A percentile compares a stretch with the other conserved stretches of the same genome.
Evolutionary conservation across 2,888 invertebrate genomes (phyloP).

Genomic region (Zeuzera pyrina): DNA sequence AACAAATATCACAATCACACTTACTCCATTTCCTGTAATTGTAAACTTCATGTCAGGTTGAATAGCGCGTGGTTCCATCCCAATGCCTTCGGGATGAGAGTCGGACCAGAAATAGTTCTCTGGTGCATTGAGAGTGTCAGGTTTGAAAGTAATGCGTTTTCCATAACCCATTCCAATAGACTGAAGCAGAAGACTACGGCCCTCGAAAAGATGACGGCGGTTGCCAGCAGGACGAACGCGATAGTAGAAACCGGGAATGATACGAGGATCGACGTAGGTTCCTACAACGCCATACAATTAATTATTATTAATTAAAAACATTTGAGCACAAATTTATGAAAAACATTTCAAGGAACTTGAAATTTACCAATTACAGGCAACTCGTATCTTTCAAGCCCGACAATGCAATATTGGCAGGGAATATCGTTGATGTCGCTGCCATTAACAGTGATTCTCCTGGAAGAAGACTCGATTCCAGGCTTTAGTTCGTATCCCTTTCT

Average conservation of each 20-base stretch:
- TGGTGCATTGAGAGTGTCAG: conserved; percentile 72
- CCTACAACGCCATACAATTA: conserved; percentile 44
- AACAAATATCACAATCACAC: no score
- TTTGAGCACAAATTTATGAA: background rate
- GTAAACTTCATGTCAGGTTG: conserved; percentile 78
- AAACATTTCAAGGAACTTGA: background rate
- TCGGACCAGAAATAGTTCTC: conserved; percentile 86
- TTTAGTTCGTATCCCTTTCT: conserved; percentile 74
- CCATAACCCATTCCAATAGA: conserved; percentile 84
- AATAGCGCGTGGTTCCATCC: conserved; percentile 78
- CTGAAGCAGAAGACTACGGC: conserved; percentile 74
- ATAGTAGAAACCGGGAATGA: conserved; percentile 82
- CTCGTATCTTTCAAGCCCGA: conserved; percentile 77
- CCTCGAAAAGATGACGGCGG: conserved; percentile 76
- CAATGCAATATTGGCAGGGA: conserved; percentile 77
- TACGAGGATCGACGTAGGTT: conserved; percentile 80
- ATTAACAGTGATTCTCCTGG: conserved; percentile 75
- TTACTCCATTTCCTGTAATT: conserved; percentile 73
- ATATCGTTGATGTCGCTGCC: conserved; percentile 76
- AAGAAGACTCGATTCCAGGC: conserved; percentile 76
- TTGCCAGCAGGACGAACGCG: conserved; percentile 78
- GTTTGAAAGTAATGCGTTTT: conserved; percentile 81
- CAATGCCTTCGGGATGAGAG: conserved; percentile 80
- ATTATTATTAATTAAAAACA: background rate
- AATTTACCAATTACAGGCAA: conserved; percentile 79